These are phyloP conservation scores for Crocodylus rhombifer DNA, from an alignment of 2,797 vertebrate genomes.

Conservation along the genomic window DNA sequence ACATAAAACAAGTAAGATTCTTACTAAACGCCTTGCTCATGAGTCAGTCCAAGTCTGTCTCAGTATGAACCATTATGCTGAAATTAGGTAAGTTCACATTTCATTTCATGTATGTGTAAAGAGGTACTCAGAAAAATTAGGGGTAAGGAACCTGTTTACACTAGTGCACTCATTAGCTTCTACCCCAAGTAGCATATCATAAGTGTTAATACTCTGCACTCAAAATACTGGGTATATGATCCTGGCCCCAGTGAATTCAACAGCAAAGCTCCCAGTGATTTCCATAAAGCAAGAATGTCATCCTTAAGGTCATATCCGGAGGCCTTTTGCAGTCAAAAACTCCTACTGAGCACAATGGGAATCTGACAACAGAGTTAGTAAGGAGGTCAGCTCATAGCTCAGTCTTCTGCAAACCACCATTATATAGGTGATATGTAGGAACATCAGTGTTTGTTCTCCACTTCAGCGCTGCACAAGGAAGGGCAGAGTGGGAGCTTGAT, in stretches of 20 bases:
- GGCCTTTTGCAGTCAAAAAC: too few species aligned
- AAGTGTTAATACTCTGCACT: not conserved
- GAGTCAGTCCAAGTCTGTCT: fast-evolving
- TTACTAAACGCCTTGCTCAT: not conserved
- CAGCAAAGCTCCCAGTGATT: not conserved
- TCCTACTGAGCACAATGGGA: not conserved
- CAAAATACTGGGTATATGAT: not conserved
- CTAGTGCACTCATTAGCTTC: not conserved
- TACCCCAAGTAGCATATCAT: not conserved
- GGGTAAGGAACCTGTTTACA: not conserved
- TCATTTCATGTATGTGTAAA: not conserved
- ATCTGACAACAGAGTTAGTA: not conserved
- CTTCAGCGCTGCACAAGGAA: not conserved
- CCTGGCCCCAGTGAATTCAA: not conserved
- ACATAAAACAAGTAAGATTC: not conserved
- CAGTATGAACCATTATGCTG: not conserved
- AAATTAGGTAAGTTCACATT: not conserved
- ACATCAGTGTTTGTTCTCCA: not conserved
- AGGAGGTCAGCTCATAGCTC: not conserved
- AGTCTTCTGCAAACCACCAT: not conserved
- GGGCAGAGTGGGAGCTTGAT: not conserved
- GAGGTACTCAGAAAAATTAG: not conserved
- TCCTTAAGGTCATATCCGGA: not conserved
- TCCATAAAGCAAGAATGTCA: not conserved
- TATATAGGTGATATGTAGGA: not conserved